A percentile compares a stretch with the other conserved stretches of the same genome.
These are phyloP conservation scores for Bembecia ichneumoniformis DNA, from an alignment of 2,888 invertebrate genomes.

Conservation along the genomic window DNA sequence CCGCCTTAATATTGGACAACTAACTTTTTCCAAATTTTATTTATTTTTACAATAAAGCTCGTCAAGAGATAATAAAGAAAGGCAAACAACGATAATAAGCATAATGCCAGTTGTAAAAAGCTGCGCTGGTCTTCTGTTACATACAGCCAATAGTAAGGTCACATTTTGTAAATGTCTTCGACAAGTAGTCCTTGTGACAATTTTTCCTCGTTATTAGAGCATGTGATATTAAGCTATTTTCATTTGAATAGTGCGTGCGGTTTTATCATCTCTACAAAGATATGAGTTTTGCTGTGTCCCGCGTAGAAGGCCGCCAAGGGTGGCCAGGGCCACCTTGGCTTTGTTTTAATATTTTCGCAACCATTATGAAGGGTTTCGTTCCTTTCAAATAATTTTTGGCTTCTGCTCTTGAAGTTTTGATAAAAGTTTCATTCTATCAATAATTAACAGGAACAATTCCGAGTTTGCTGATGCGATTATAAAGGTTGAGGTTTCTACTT, in stretches of 20 bases:
- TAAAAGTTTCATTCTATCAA: slow-evolving; percentile 73
- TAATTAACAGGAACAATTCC: slow-evolving; percentile 68
- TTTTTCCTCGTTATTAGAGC: too few species aligned
- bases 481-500: slow-evolving; percentile 54
- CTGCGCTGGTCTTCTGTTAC: too few species aligned
- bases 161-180: too few species aligned
- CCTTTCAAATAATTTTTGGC: slow-evolving; percentile 71
- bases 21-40: too few species aligned
- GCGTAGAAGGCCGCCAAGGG: slow-evolving; percentile 45
- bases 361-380: slow-evolving; percentile 72
- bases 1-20: too few species aligned
- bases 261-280: slow-evolving; percentile 30
- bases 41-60: too few species aligned
- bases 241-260: background rate
- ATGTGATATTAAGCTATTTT: too few species aligned
- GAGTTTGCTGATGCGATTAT: slow-evolving; percentile 65
- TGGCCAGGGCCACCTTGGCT: slow-evolving; percentile 65
- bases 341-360: slow-evolving; percentile 73
- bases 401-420: slow-evolving; percentile 72
- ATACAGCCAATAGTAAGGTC: too few species aligned
- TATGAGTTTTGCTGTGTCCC: slow-evolving; percentile 42
- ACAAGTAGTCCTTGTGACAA: too few species aligned
- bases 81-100: too few species aligned
- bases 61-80: too few species aligned
- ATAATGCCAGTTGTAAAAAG: too few species aligned